Conservation (phyloP, 2,113 vertebrate genomes). For the Hypanus sabinus region DNA sequence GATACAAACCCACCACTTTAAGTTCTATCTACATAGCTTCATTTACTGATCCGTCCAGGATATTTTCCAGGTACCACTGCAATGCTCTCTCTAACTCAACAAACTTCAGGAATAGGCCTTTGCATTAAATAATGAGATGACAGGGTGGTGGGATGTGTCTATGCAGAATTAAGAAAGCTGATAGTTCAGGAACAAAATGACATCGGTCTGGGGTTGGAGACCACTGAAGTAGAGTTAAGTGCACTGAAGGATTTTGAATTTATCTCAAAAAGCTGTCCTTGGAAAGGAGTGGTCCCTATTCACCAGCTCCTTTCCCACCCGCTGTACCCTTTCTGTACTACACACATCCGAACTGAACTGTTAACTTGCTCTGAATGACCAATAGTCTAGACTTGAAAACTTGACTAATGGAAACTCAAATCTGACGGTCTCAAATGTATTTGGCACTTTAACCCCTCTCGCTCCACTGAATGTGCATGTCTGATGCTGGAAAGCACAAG, state of each 20-base stretch:
- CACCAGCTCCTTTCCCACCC: neutral
- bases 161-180: neutral
- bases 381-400: neutral
- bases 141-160: neutral
- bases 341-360: neutral
- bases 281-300: neutral
- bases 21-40: too few species aligned
- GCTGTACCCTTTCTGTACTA: neutral
- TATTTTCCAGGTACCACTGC: too few species aligned
- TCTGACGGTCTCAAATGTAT: neutral
- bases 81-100: neutral
- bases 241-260: neutral
- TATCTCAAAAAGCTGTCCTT: neutral
- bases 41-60: too few species aligned
- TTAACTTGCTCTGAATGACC: neutral
- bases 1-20: too few species aligned
- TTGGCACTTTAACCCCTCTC: neutral
- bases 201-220: neutral
- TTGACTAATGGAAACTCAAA: neutral
- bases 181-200: neutral
- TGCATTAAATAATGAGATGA: neutral
- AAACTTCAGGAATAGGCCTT: neutral
- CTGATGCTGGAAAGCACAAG: neutral
- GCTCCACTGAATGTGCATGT: neutral
- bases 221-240: neutral